Conservation (phyloP, 2,113 vertebrate genomes). For the Epinephelus cyanopodus region DNA sequence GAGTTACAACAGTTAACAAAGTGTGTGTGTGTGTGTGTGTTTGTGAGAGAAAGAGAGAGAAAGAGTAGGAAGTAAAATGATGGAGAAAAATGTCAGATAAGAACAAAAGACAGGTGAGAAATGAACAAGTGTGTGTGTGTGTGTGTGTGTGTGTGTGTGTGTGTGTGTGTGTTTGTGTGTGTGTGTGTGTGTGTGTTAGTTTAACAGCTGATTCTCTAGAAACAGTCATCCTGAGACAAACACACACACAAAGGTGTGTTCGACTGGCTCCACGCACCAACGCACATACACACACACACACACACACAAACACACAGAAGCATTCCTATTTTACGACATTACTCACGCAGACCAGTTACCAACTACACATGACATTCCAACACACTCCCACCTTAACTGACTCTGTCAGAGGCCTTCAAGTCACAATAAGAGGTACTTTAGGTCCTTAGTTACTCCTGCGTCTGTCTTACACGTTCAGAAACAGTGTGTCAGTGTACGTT, state of each 20-base stretch:
- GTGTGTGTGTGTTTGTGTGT: background rate
- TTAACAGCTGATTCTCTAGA: slow-evolving; percentile 20
- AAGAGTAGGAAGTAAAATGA: too few species aligned
- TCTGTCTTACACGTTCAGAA: too few species aligned
- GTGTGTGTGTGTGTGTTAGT: background rate
- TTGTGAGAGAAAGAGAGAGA: too few species aligned
- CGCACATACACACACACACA: too few species aligned
- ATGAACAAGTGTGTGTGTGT: background rate
- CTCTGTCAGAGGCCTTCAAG: too few species aligned
- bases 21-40: too few species aligned
- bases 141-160: background rate
- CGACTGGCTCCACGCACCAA: slow-evolving; percentile 18
- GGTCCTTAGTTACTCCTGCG: too few species aligned
- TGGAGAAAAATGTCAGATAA: too few species aligned
- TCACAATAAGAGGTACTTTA: too few species aligned
- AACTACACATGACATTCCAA: background rate
- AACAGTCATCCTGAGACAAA: slow-evolving; percentile 25
- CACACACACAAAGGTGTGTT: slow-evolving; percentile 32
- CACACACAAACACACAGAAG: slow-evolving; percentile 13
- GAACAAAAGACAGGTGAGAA: too few species aligned
- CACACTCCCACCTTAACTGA: too few species aligned
- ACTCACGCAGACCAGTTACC: background rate
- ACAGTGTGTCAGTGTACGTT: too few species aligned
- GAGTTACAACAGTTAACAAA: slow-evolving; percentile 14
- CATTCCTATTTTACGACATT: slow-evolving; percentile 23